Conservation (phyloP, 2,797 vertebrate species). For the Catamblyrhynchus diadema region DNA sequence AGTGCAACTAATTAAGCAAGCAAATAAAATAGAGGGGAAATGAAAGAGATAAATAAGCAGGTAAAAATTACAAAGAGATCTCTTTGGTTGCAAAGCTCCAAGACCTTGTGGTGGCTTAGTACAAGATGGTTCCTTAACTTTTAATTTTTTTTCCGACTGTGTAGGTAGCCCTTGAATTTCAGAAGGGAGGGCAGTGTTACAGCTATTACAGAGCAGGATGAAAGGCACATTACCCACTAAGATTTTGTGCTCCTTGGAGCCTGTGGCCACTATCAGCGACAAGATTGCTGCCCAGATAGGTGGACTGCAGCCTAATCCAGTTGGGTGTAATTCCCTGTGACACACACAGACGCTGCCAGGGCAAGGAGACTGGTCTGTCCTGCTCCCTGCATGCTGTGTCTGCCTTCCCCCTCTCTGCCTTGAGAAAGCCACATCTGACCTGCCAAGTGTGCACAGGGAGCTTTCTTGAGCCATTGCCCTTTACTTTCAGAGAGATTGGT, state of each 20-base stretch:
- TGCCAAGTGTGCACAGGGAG: not conserved
- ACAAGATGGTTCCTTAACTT: not conserved
- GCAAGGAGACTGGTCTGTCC: constrained; percentile 23
- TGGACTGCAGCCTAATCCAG: not conserved
- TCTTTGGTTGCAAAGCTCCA: not conserved
- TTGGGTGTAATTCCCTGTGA: constrained; percentile 14
- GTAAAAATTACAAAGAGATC: not conserved
- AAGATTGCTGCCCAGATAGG: not conserved
- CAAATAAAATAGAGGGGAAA: not conserved
- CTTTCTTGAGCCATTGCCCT: not conserved
- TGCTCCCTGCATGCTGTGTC: not conserved
- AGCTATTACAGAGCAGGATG: not conserved
- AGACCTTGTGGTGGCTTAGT: not conserved
- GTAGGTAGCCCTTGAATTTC: not conserved
- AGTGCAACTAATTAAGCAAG: not conserved
- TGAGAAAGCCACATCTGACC: not conserved
- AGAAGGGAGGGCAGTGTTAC: not conserved
- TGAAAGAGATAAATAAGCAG: not conserved
- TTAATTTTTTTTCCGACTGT: not conserved
- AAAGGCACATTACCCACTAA: not conserved
- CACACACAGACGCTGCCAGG: constrained; percentile 2
- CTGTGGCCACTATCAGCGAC: constrained; percentile 17
- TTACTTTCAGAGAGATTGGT: not conserved
- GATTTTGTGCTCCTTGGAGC: not conserved
- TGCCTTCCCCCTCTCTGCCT: not conserved